Evolutionary conservation across 2,888 invertebrate species (phyloP), one percentile per base, ranked within the genome.

Genomic region (Morinoia aosen): DNA sequence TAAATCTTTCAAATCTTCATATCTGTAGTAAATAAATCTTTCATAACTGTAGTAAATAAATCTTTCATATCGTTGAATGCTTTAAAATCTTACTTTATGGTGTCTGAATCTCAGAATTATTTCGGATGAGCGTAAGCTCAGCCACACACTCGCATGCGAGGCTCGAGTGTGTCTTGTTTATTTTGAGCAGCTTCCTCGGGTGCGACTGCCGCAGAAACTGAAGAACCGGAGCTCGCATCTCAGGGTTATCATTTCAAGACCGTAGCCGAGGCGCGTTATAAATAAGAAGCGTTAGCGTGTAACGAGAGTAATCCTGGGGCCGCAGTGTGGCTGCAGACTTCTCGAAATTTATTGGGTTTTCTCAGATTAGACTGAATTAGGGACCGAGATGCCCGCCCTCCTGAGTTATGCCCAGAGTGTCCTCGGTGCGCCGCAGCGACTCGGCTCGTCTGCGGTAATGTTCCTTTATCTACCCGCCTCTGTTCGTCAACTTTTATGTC

Each of bases 231-330:
- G 90, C 48, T 40, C 39, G 90, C 12, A 90, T 39, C 90, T 90
- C 40, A 90, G 40, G 90, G 39, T 40, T 90, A 90, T 90, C 40
- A 48, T 90, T 48, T 39, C 48, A 90, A 16, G 48, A 48, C 90
- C 90, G 48, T 48, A 90, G 40, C 90, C 10, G 48, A 48, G 90
- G 90, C 39, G 40, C 16, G 90, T 90, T 40, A 90, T 90, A 90
- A 90, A 48, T 90, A 90, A 90, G 90, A 40, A 90, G 90, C 90
- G 90, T 48, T 40, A 39, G 90, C 90, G 39, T 90, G 90, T 90
- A 40, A 90, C 48, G 90, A 90, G 48, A 39, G 90, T 90, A 40
- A 90, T 90, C 90, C 90, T 40, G 40, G 48, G 40, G 39, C 40
- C 48, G 90, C 90, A 40, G 40, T 48, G 90, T 90, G 90, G 90